These are phyloP conservation scores for Scophthalmus maximus DNA, from an alignment of 2,113 vertebrate species.

Conservation along the genomic window DNA sequence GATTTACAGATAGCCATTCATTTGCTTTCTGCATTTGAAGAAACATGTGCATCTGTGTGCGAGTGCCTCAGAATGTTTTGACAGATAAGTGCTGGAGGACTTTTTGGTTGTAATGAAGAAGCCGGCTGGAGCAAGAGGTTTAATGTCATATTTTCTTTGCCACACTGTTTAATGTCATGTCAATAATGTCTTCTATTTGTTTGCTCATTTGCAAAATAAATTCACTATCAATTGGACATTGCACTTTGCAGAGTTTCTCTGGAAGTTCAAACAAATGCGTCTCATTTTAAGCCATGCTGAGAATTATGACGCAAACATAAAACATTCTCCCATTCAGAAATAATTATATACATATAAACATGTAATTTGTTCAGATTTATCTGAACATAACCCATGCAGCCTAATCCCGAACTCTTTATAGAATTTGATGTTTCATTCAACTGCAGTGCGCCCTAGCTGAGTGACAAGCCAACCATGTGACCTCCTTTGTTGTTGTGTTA, in stretches of 20 bases:
- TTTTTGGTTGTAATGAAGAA: not conserved
- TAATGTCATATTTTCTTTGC: no score
- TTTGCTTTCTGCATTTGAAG: slow-evolving; percentile 33
- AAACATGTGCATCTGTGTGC: not conserved
- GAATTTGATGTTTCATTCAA: no score
- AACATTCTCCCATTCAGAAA: not conserved
- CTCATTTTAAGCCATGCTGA: no score
- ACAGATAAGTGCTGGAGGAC: slow-evolving; percentile 26
- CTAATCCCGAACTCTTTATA: no score
- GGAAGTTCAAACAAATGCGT: no score
- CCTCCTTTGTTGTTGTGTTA: not conserved
- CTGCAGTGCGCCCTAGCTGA: not conserved
- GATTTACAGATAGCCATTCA: slow-evolving; percentile 59
- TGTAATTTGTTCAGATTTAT: not conserved
- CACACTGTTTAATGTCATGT: no score
- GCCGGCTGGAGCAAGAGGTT: no score
- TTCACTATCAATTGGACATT: not conserved
- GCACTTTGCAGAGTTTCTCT: not conserved
- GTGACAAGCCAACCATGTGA: no score
- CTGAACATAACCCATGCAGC: not conserved
- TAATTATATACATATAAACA: not conserved
- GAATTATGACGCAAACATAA: no score
- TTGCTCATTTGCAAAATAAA: not conserved
- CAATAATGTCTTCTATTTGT: not conserved
- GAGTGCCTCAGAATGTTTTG: slow-evolving; percentile 16